Evolutionary conservation across 2,797 vertebrate genomes (phyloP), one percentile per base, ranked within the genome.

Genomic region (Macropodus opercularis): DNA sequence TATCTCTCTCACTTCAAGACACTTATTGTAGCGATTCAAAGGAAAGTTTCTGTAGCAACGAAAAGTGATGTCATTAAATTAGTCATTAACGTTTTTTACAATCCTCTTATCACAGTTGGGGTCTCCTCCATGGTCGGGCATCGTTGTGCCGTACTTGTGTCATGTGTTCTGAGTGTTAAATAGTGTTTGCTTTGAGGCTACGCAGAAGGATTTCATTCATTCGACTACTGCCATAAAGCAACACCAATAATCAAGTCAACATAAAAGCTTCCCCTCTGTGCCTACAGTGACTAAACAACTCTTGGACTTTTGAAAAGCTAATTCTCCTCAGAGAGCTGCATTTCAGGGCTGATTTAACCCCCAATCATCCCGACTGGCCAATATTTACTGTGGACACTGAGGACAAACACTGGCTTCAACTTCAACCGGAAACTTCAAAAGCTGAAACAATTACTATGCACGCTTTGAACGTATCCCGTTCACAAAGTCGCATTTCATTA

Each of bases 391-490:
- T 58, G 57, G 43, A 76, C 71, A 71, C 59, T 54, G 79, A 35
- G 63, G 71, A 75, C 66, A 79, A 59, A 57, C 69, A 47, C 49
- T 67, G 49, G 69, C 72, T 71, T 72, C 67, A 31, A 70, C 63
- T 85, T 78, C 40, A 73, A 77, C 77, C 54, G 44, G 75, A 74
- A 65, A 89, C 87, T 77, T 87, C 79, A 87, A 88, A 89, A 77
- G 83, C 72, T 72, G 70, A 74, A 84, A 71, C 87, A 84, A 88
- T 91, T 90, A 88, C 72, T 72, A 77, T 74, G 72, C 80, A 63
- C 46, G 78, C 85, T 89, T 91, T 89, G 83, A 88, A 87, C 77
- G 44, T 83, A 87, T 88, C 82, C 58, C 82, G 83, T 87, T 79
- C 76, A 75, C 74, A 83, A 77, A 87, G 86, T 75, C 83, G 71